Evolutionary conservation across 2,797 vertebrate species (phyloP).

Genomic region (Micropoecilia bifurca): DNA sequence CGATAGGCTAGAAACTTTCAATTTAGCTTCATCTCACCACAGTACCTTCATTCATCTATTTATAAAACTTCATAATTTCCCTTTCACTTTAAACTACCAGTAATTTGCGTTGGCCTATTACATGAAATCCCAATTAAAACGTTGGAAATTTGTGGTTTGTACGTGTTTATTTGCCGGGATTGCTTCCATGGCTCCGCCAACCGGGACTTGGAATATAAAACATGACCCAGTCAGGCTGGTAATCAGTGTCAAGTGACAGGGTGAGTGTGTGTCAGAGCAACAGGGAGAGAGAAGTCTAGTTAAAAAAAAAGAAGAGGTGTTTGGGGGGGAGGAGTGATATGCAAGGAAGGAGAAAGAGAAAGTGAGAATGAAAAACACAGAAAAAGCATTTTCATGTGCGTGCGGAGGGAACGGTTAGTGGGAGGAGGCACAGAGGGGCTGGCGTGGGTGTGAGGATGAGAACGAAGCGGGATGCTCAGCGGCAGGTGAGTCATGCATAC

Average conservation of each 20-base stretch:
- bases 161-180: background rate
- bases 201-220: conserved; percentile 38
- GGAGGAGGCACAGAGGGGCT: conserved; percentile 48
- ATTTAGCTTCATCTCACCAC: background rate
- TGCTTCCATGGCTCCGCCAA: conserved; percentile 20
- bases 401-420: conserved; percentile 49
- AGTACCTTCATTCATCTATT: background rate
- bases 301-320: conserved; percentile 16
- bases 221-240: conserved; percentile 57
- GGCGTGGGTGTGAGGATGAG: conserved; percentile 61
- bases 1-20: background rate
- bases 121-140: background rate
- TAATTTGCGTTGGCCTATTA: background rate
- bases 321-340: conserved; percentile 18
- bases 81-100: background rate
- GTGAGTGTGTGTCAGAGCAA: conserved; percentile 25
- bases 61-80: background rate
- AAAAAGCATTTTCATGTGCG: conserved; percentile 41
- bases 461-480: conserved; percentile 52
- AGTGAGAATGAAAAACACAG: conserved; percentile 17
- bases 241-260: conserved; percentile 60
- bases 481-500: conserved; percentile 68
- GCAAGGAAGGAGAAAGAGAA: conserved; percentile 22
- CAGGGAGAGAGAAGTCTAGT: conserved; percentile 27
- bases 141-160: background rate